Percentiles rank a stretch among this genome's conserved stretches.
phyloP scores from a whole-genome alignment of 1,140 invertebrate species.

The Bombus breviceps region DNA sequence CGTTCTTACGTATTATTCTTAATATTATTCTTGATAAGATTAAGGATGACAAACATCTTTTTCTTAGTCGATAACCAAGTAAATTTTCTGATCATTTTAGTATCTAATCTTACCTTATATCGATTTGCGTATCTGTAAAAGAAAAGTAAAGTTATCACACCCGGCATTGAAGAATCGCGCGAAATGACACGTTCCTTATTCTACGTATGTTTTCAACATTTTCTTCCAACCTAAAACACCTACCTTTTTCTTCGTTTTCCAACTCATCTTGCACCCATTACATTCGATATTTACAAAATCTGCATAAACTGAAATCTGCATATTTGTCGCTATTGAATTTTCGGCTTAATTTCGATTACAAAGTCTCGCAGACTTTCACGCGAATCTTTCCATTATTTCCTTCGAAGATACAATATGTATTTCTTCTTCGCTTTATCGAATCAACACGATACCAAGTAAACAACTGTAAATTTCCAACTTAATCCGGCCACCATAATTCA shows the following conservation, averaged over 20 bases:
- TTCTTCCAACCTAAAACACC: neutral
- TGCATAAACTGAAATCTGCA: no score
- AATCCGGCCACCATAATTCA: neutral
- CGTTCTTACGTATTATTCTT: no score
- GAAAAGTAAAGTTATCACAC: neutral
- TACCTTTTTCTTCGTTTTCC: neutral
- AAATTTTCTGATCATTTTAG: neutral
- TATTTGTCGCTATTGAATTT: no score
- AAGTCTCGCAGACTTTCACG: neutral
- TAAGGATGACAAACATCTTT: neutral
- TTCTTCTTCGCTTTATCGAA: neutral
- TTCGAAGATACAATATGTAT: neutral
- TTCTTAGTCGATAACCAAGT: neutral
- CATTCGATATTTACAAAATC: neutral
- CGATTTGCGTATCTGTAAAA: neutral
- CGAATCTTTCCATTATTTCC: neutral
- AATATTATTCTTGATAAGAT: neutral
- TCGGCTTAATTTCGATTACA: neutral
- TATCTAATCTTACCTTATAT: no score
- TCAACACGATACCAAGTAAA: neutral
- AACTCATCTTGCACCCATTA: neutral
- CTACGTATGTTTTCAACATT: neutral
- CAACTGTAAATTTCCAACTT: neutral
- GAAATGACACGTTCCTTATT: neutral
- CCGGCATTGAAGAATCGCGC: neutral